phyloP scores from a whole-genome alignment of 2,797 vertebrate species.

The Rhadinocentrus ornatus region DNA sequence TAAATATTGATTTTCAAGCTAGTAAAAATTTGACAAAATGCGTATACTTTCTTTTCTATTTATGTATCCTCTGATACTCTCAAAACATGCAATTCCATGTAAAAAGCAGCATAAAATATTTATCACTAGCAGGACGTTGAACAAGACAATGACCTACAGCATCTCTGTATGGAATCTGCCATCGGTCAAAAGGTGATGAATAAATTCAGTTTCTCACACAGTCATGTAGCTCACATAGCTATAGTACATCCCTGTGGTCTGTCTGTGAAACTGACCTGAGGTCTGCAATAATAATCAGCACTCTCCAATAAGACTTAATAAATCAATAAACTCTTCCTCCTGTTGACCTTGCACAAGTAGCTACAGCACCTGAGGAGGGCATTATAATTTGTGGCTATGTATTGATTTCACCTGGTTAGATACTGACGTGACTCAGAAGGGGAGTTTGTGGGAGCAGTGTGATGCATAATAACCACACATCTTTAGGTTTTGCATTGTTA shows the following conservation, averaged over 20 bases:
- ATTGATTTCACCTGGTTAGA: slow-evolving; percentile 22
- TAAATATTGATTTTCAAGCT: too few species aligned
- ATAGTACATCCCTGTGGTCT: neutral
- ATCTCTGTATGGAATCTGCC: slow-evolving; percentile 17
- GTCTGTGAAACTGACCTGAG: neutral
- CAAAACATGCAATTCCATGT: slow-evolving; percentile 9
- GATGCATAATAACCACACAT: too few species aligned
- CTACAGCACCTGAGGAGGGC: neutral
- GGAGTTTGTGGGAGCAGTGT: neutral
- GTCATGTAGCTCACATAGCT: neutral
- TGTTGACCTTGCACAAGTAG: neutral
- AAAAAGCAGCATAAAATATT: slow-evolving; percentile 29
- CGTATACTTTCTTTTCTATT: neutral
- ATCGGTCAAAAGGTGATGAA: slow-evolving; percentile 22
- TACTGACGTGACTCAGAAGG: slow-evolving; percentile 17
- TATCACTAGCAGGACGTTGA: slow-evolving; percentile 28
- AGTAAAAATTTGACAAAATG: too few species aligned
- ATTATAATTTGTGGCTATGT: neutral
- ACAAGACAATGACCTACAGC: neutral
- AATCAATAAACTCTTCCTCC: slow-evolving; percentile 31
- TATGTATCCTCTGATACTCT: slow-evolving; percentile 7
- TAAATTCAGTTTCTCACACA: neutral
- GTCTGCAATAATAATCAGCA: slow-evolving; percentile 10
- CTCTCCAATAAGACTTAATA: neutral
- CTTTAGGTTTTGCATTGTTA: too few species aligned